These are phyloP conservation scores for Lophius piscatorius DNA, from an alignment of 2,113 vertebrate species.

Conservation along the genomic window DNA sequence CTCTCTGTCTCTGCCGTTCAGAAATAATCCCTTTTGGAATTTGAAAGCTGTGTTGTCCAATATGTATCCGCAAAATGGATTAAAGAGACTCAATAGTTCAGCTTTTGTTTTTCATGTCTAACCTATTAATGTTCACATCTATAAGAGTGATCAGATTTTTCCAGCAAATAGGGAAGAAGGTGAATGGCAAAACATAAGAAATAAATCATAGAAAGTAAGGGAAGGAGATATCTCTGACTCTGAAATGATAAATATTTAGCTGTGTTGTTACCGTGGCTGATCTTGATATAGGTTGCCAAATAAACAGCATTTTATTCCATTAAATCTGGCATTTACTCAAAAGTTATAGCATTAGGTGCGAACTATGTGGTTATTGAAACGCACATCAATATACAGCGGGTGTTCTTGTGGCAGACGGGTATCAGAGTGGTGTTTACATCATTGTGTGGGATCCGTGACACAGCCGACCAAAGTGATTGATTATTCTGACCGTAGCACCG, in stretches of 20 bases:
- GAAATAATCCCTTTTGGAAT: constrained; percentile 75
- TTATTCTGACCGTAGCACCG: constrained; percentile 62
- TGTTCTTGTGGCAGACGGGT: constrained; percentile 26
- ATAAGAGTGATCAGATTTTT: constrained; percentile 64
- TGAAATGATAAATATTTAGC: constrained; percentile 38
- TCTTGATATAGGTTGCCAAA: constrained; percentile 27
- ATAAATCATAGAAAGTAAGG: too few species aligned
- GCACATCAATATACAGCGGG: constrained; percentile 32
- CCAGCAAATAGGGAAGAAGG: constrained; percentile 19
- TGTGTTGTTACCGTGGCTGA: constrained; percentile 3
- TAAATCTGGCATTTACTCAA: constrained; percentile 30
- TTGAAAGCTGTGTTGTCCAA: constrained; percentile 74
- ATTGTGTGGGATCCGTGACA: constrained; percentile 42
- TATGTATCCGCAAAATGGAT: constrained; percentile 75
- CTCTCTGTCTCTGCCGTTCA: constrained; percentile 77
- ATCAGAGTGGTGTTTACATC: constrained; percentile 32
- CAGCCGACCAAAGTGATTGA: constrained; percentile 56
- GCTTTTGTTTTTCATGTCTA: constrained; percentile 66
- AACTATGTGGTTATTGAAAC: constrained; percentile 15
- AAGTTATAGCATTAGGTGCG: constrained; percentile 14
- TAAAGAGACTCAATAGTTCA: constrained; percentile 66
- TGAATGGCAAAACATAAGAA: too few species aligned
- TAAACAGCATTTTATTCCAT: constrained; percentile 34
- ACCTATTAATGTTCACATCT: constrained; percentile 74
- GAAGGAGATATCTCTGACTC: too few species aligned